Evolutionary conservation across 23 tunicate genomes (phyloP).

Genomic region (Trididemnum clinides): DNA sequence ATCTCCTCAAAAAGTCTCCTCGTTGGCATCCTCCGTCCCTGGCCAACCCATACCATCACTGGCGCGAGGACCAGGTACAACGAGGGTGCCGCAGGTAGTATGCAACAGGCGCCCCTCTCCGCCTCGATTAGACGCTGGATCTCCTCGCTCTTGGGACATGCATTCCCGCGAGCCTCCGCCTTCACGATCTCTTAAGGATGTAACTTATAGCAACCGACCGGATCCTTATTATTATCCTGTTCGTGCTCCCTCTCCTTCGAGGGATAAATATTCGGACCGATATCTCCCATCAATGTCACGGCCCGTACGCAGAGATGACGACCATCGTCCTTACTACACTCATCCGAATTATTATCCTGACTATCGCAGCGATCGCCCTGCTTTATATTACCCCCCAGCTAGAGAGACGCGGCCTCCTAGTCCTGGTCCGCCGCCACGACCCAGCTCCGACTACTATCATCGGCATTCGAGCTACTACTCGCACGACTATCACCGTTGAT

Average conservation of each 20-base stretch:
- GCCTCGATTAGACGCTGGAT: constrained; percentile 3
- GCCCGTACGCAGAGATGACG: constrained; percentile 26
- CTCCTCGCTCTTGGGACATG: constrained; percentile 28
- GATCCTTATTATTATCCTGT: constrained; percentile 20
- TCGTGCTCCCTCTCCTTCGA: constrained; percentile 16
- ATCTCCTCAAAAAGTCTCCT: constrained; percentile 56
- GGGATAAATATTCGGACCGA: constrained; percentile 19
- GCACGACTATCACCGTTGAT: background rate
- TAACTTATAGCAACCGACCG: constrained; percentile 17
- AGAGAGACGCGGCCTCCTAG: constrained; percentile 35
- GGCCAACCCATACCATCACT: constrained; percentile 68
- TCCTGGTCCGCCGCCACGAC: constrained; percentile 56
- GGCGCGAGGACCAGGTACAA: constrained; percentile 45
- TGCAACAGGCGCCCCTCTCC: constrained; percentile 51
- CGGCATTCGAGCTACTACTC: constrained; percentile 33
- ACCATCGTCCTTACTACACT: constrained; percentile 26
- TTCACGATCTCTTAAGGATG: constrained; percentile 26
- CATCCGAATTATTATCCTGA: constrained; percentile 18
- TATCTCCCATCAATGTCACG: background rate
- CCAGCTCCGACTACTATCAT: constrained; percentile 29
- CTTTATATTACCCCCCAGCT: constrained; percentile 30
- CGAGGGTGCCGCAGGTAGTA: constrained; percentile 49
- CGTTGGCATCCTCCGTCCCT: constrained; percentile 55
- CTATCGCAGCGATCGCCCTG: constrained; percentile 7
- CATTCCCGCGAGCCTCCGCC: constrained; percentile 14